Conservation (phyloP, 2,113 vertebrate species). For the Epinephelus fuscoguttatus region DNA sequence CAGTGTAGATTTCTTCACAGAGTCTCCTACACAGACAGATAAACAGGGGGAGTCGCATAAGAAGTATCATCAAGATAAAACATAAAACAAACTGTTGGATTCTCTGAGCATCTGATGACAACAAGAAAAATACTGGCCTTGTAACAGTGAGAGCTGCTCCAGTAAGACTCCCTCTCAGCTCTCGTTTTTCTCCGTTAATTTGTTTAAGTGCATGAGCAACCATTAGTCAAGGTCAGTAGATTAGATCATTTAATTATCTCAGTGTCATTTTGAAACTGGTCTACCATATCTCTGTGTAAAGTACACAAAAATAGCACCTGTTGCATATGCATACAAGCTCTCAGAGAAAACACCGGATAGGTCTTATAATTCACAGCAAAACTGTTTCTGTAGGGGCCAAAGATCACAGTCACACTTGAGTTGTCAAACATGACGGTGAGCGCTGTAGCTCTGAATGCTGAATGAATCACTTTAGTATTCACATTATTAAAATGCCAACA, state of each 20-base stretch:
- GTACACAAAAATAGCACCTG: neutral
- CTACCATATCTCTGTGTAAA: neutral
- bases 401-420: neutral
- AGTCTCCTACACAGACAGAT: neutral
- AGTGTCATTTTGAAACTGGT: neutral
- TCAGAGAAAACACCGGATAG: neutral
- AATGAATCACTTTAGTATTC: neutral
- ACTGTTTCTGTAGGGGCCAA: neutral
- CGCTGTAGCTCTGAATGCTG: neutral
- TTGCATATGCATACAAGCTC: neutral
- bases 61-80: neutral
- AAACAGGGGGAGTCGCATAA: neutral
- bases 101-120: slow-evolving; percentile 5
- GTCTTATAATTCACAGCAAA: neutral
- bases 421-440: neutral
- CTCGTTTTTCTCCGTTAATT: slow-evolving; percentile 37
- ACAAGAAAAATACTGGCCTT: neutral
- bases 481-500: neutral
- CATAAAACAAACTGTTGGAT: neutral
- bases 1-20: neutral
- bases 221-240: slow-evolving; percentile 6
- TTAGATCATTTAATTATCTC: slow-evolving; percentile 23
- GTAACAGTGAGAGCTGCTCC: slow-evolving; percentile 11
- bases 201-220: slow-evolving; percentile 1
- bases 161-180: slow-evolving; percentile 22